A percentile compares a stretch with the other conserved stretches of the same genome.
Evolutionary conservation across 2,113 vertebrate genomes (phyloP).

Genomic region (Phaethon lepturus): DNA sequence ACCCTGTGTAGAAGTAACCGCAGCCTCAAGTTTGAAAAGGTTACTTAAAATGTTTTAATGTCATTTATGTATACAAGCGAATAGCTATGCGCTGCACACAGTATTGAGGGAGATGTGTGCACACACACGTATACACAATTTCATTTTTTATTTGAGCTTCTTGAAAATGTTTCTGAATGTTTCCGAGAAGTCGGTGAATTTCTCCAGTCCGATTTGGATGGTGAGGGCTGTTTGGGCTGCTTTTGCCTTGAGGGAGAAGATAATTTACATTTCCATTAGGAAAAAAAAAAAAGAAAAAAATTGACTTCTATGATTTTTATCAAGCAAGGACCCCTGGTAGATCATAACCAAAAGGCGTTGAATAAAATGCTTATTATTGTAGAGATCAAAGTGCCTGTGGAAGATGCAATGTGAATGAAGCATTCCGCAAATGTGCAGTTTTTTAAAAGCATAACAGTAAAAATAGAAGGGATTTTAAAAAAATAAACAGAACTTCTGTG

Average conservation of each 20-base stretch:
- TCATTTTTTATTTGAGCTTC: neutral
- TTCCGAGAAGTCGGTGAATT: neutral
- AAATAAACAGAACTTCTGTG: neutral
- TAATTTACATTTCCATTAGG: neutral
- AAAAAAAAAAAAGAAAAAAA: neutral
- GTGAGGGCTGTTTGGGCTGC: neutral
- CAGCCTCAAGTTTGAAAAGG: neutral
- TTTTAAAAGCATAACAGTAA: neutral
- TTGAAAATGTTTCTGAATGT: neutral
- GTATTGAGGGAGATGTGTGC: neutral
- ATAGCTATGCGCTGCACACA: fast-evolving
- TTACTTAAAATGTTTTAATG: neutral
- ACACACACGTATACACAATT: fast-evolving
- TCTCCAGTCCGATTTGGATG: neutral
- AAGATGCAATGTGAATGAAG: neutral
- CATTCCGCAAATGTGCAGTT: neutral
- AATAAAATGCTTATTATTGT: neutral
- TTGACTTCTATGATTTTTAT: neutral
- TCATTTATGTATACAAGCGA: neutral
- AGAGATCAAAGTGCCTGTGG: neutral
- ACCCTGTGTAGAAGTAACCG: neutral
- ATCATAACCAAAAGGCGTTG: neutral
- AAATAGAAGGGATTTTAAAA: slow-evolving; percentile 1
- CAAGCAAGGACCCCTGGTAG: neutral
- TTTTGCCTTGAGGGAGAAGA: neutral